These are phyloP conservation scores for Amblyornis subalaris DNA, from an alignment of 2,113 vertebrate species.

Conservation along the genomic window DNA sequence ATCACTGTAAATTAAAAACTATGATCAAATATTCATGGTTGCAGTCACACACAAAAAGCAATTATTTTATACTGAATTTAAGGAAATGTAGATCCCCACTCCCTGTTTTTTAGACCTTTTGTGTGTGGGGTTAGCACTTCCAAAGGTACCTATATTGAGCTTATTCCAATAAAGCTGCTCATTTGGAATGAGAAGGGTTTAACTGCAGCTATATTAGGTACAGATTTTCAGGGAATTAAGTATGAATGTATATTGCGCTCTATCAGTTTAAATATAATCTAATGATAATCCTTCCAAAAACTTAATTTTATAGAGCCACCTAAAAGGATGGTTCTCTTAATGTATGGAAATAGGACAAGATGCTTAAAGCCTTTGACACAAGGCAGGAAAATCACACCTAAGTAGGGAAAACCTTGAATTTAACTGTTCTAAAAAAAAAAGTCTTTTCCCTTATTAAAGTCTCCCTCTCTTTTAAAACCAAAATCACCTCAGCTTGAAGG, in stretches of 20 bases:
- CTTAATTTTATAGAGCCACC: not conserved
- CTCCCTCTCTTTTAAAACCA: not conserved
- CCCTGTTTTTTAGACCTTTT: not conserved
- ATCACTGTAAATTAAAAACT: not conserved
- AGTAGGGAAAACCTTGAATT: not conserved
- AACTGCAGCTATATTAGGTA: slow-evolving; percentile 34
- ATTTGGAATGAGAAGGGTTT: not conserved
- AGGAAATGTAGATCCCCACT: not conserved
- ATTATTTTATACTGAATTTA: not conserved
- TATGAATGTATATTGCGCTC: slow-evolving; percentile 6
- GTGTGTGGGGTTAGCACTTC: not conserved
- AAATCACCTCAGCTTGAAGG: not conserved
- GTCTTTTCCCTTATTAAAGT: not conserved
- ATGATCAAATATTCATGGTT: not conserved
- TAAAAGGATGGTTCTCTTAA: not conserved
- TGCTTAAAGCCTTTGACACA: slow-evolving; percentile 38
- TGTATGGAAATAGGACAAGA: slow-evolving; percentile 56
- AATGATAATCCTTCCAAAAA: slow-evolving; percentile 31
- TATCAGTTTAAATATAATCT: slow-evolving; percentile 31
- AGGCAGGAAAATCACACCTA: not conserved
- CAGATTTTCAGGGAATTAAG: slow-evolving; percentile 39
- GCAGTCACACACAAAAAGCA: not conserved
- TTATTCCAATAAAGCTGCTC: slow-evolving; percentile 6
- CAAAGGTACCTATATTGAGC: not conserved
- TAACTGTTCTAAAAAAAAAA: not conserved